Percentiles rank a stretch among this genome's conserved stretches.
These are phyloP conservation scores for Meandrina meandrites DNA, from an alignment of 92 coral and sea anemone species.

Conservation along the genomic window DNA sequence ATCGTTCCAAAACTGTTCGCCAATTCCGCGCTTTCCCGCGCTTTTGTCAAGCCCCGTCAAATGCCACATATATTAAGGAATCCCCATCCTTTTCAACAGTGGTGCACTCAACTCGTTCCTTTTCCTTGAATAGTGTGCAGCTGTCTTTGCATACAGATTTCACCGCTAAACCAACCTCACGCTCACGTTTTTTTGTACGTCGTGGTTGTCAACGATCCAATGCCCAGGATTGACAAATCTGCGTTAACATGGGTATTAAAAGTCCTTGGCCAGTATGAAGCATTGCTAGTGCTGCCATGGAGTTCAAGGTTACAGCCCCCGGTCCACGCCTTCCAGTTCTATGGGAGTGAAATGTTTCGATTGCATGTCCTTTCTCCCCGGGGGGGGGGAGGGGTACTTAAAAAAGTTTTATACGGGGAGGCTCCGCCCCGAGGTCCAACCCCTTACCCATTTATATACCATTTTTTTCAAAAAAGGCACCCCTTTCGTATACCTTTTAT, in stretches of 20 bases:
- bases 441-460: no score
- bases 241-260: slow-evolving; percentile 39
- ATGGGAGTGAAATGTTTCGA: not conserved
- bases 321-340: slow-evolving; percentile 51
- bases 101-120: slow-evolving; percentile 5
- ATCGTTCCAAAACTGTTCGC: slow-evolving; percentile 20
- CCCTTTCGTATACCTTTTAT: no score
- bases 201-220: slow-evolving; percentile 25
- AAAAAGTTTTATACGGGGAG: no score
- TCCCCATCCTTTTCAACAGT: not conserved
- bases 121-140: slow-evolving; percentile 29
- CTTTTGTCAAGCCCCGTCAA: not conserved
- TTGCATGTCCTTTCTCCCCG: not conserved
- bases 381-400: no score
- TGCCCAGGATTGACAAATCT: slow-evolving; percentile 33
- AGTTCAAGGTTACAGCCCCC: slow-evolving; percentile 37
- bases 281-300: slow-evolving; percentile 50
- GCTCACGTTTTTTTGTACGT: slow-evolving; percentile 21
- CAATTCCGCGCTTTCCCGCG: slow-evolving; percentile 27
- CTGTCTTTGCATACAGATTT: slow-evolving; percentile 24
- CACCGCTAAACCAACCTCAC: slow-evolving; percentile 11
- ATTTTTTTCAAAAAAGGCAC: no score
- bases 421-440: no score
- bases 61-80: slow-evolving; percentile 10
- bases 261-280: slow-evolving; percentile 47